Percentiles rank a stretch among this genome's conserved stretches.
phyloP scores from a whole-genome alignment of 2,888 invertebrate genomes.

The Cataglyphis rosenhaueri region DNA sequence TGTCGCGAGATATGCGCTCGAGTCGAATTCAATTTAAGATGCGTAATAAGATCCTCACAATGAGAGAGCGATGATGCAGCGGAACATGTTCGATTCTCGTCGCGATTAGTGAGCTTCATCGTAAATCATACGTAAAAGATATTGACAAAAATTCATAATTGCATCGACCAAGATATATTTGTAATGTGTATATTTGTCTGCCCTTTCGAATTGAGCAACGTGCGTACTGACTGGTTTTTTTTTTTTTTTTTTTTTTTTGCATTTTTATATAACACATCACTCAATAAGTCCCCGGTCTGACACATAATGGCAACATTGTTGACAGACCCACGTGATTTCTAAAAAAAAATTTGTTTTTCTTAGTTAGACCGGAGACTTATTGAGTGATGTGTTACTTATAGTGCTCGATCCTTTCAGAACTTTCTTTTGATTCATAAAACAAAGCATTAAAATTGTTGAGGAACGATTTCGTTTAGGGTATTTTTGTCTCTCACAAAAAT shows the following conservation, averaged over 20 bases:
- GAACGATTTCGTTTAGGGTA: neutral
- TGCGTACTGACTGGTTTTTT: neutral
- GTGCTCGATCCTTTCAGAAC: neutral
- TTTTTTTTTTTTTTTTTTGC: slow-evolving; percentile 1
- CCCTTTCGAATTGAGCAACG: neutral
- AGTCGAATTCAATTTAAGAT: slow-evolving; percentile 23
- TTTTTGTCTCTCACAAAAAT: slow-evolving; percentile 1
- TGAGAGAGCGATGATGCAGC: neutral
- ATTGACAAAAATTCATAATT: slow-evolving; percentile 5
- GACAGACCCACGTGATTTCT: too few species aligned
- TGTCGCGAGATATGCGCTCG: neutral
- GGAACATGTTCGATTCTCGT: neutral
- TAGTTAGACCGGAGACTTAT: too few species aligned
- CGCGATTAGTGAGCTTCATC: neutral
- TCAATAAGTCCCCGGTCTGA: too few species aligned
- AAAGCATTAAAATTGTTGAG: neutral
- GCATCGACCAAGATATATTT: neutral
- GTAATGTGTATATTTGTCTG: neutral
- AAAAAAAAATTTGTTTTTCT: too few species aligned
- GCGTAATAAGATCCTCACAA: too few species aligned
- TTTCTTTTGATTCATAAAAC: neutral
- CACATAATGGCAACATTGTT: too few species aligned
- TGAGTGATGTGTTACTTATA: neutral
- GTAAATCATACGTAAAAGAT: neutral
- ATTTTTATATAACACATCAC: neutral